phyloP scores from a whole-genome alignment of 2,888 invertebrate species.

The Ophonus ardosiacus region DNA sequence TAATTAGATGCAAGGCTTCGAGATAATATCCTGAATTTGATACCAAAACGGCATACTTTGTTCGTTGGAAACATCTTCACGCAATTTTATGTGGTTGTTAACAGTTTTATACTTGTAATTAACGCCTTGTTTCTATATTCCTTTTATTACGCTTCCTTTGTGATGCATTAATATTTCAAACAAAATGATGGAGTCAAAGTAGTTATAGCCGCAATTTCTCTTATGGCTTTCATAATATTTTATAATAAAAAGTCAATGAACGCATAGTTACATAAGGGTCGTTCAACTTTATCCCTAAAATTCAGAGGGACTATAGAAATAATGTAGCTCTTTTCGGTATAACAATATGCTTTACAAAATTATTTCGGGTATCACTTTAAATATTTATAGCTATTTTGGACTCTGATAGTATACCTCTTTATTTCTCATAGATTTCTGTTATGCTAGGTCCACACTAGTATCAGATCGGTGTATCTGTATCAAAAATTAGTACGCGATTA shows the following conservation, averaged over 20 bases:
- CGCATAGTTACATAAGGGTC: not conserved
- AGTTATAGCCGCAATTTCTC: not conserved
- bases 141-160: not conserved
- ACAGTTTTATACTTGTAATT: slow-evolving; percentile 18
- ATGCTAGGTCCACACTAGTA: too few relatives aligned
- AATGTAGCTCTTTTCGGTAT: too few relatives aligned
- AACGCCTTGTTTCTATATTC: not conserved
- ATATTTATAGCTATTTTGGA: too few relatives aligned
- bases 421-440: too few relatives aligned
- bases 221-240: not conserved
- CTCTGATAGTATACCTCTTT: too few relatives aligned
- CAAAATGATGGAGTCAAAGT: not conserved
- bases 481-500: too few relatives aligned
- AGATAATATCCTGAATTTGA: slow-evolving; percentile 10
- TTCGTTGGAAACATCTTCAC: not conserved
- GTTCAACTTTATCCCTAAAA: too few relatives aligned
- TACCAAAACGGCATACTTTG: slow-evolving; percentile 12
- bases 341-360: too few relatives aligned
- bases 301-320: too few relatives aligned
- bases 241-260: not conserved
- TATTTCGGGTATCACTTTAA: too few relatives aligned
- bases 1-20: slow-evolving; percentile 18
- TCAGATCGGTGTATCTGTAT: too few relatives aligned
- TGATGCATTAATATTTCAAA: slow-evolving; percentile 13
- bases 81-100: slow-evolving; percentile 11